These are phyloP conservation scores for Nannospalax galili DNA, from an alignment of 2,113 vertebrate species.

Conservation along the genomic window DNA sequence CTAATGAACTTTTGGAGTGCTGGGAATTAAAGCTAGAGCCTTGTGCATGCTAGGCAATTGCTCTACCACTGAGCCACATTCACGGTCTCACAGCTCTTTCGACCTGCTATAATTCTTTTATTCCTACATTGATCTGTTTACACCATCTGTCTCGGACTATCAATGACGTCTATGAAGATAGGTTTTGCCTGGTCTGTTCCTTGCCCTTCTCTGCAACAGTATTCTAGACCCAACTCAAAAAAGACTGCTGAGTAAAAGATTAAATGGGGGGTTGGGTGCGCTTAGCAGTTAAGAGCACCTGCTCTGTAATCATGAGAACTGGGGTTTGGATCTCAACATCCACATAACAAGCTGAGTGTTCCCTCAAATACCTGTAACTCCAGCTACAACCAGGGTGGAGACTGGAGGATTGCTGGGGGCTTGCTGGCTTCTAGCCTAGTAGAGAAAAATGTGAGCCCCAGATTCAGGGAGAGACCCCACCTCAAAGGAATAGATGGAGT, in stretches of 20 bases:
- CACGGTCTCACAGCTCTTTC: not conserved
- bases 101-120: fast-evolving
- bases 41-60: not conserved
- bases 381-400: not conserved
- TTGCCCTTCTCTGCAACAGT: not conserved
- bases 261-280: too few species aligned
- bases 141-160: not conserved
- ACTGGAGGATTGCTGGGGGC: not conserved
- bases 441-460: not conserved
- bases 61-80: not conserved
- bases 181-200: not conserved
- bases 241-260: not conserved
- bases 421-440: not conserved
- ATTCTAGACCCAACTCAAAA: fast-evolving
- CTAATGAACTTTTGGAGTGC: too few species aligned
- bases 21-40: too few species aligned
- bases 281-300: not conserved
- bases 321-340: not conserved
- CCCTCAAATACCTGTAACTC: not conserved
- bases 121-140: fast-evolving
- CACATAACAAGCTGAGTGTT: not conserved
- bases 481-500: not conserved
- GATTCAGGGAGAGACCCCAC: not conserved
- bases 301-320: not conserved
- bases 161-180: not conserved